Evolutionary conservation across 2,888 invertebrate species (phyloP).

Genomic region (Leucania comma): DNA sequence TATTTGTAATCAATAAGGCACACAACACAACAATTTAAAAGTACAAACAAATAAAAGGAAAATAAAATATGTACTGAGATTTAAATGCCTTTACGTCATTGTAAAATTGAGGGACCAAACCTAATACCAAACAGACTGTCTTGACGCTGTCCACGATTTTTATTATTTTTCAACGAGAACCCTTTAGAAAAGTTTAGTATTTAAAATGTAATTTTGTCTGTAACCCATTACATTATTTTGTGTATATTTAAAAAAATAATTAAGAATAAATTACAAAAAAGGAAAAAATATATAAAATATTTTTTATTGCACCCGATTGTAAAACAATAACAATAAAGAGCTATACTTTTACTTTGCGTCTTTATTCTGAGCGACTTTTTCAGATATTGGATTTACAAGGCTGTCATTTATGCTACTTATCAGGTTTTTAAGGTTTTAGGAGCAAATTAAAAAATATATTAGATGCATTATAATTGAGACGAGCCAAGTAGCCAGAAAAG

Average conservation of each 20-base stretch:
- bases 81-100: not conserved
- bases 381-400: slow-evolving; percentile 14
- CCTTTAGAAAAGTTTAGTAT: not conserved
- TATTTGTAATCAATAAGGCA: too few relatives aligned
- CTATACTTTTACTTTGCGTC: too few relatives aligned
- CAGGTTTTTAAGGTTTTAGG: not conserved
- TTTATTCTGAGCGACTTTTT: not conserved
- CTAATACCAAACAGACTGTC: not conserved
- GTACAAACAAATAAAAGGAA: too few relatives aligned
- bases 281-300: too few relatives aligned
- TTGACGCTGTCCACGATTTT: not conserved
- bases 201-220: not conserved
- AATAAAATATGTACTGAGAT: too few relatives aligned
- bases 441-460: not conserved
- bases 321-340: too few relatives aligned
- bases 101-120: not conserved
- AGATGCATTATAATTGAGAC: not conserved
- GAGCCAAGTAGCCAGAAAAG: slow-evolving; percentile 1
- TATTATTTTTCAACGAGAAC: slow-evolving; percentile 7
- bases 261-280: too few relatives aligned
- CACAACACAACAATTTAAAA: too few relatives aligned
- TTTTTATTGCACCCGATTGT: not conserved
- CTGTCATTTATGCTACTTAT: not conserved
- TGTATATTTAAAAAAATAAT: not conserved
- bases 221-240: not conserved